Evolutionary conservation across 2,888 invertebrate genomes (phyloP), one percentile per base, ranked within the genome.

Genomic region (Apotomis capreana): DNA sequence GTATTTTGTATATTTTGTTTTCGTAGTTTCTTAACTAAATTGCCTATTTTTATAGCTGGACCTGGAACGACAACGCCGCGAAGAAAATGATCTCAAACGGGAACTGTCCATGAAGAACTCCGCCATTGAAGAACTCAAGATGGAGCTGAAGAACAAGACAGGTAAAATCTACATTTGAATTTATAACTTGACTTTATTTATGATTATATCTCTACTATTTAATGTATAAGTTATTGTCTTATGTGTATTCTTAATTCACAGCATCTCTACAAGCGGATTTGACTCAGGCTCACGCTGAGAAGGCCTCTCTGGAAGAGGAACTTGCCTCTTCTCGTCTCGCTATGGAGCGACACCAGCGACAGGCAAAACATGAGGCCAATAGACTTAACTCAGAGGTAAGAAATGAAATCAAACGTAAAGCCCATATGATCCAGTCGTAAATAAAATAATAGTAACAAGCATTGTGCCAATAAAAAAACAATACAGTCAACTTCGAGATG

Each of bases 241-340:
- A 26, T 26, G 2, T 0, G 36, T 59, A 63, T 36, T 40, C n/a
- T 15, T 49, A 68, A 0, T 49, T 88, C 87, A 4, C 85, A 96
- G 96, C 95, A 6, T 95, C 94, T 49, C 94, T 97, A 59, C 96
- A 97, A 85, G 96, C 96, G 0, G 97, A 97, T 80, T 89, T 97
- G 76, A 95, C 96, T 5, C 95, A 96, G 79, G 95, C 95, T 5
- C 94, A 96, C 65, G 96, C 96, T 0, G 97, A 97, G 83, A 96
- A 96, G 80, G 96, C 97, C 46, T 95, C 96, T 0, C 85, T 96
- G 8, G 97, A 97, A 77, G 97, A 97, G 81, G 97, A 97, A 80
- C 91, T 97, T n/a, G 95, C 96, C 0, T 94, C 95, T 40, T 91
- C 96, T 9, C 95, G 96, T 69, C 81, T 96, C 73, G 92, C 94